phyloP scores from a whole-genome alignment of 2,888 invertebrate species.

The Metacarcinus magister region DNA sequence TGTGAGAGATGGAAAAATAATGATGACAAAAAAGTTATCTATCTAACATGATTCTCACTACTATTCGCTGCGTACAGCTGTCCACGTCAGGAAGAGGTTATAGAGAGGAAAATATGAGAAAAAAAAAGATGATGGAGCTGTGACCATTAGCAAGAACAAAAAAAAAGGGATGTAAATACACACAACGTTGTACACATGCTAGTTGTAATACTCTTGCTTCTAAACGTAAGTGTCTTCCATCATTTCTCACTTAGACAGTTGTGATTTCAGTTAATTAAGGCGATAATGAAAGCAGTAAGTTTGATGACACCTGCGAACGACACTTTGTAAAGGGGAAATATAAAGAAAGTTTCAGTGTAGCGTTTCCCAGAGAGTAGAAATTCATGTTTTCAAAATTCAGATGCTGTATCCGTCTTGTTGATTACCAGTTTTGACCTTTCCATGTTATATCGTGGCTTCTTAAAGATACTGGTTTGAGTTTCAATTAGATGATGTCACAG shows the following conservation, averaged over 20 bases:
- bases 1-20: too few species aligned
- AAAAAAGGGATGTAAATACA: neutral
- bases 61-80: too few species aligned
- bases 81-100: neutral
- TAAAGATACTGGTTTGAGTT: too few species aligned
- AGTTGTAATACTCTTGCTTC: neutral
- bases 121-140: neutral
- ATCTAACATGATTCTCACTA: too few species aligned
- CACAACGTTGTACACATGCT: neutral
- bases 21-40: too few species aligned
- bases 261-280: slow-evolving; percentile 27
- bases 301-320: slow-evolving; percentile 15
- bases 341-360: neutral
- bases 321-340: slow-evolving; percentile 33
- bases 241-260: neutral
- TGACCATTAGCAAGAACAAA: neutral
- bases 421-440: neutral
- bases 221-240: neutral
- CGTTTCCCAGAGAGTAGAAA: neutral
- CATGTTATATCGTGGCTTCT: too few species aligned
- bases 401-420: neutral
- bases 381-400: neutral
- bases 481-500: too few species aligned
- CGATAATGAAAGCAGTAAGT: slow-evolving; percentile 8
- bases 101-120: neutral